Base-by-base conservation (phyloP, 2,888 invertebrate species). In the Xylocampa areola region DNA sequence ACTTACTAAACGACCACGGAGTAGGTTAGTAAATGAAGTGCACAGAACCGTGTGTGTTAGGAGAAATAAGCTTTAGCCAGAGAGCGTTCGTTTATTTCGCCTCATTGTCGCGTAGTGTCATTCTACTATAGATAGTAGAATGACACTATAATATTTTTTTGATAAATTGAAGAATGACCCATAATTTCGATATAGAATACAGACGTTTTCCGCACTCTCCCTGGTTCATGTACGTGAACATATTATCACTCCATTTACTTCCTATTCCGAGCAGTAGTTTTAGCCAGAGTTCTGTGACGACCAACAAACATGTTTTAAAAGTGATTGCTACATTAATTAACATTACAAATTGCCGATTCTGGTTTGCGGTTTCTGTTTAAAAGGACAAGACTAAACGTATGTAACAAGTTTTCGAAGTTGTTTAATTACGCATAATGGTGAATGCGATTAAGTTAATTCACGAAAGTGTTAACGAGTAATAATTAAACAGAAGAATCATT, bases 381-480 rank as follows among this genome's bases (percentile, higher is more conserved):
- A 58, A 65, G 71, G 41, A 68, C 60, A 64, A 58, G 35, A 71
- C 71, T 57, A 67, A 60, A 48, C 7, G 33, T 19, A 47, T 54
- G 45, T 43, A 60, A 59, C 16, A 59, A 57, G 44, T 35, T 67
- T 59, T 36, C 48, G 51, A 55, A 60, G 37, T 40, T 10, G 25
- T 54, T 41, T 11, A 52, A 51, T 37, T 52, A 49, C 48, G 23
- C 40, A 45, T 49, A 44, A 36, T 47, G 33, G 21, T 43, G 14
- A 35, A 44, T 27, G 16, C 25, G 30, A 13, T 48, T 47, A 27
- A 37, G 14, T 25, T 48, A 30, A 52, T 48, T 44, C 30, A 58
- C 48, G 14, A 33, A 52, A 36, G 10, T 5, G 29, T 25, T 16
- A 37, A 19, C 29, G 27, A 35, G 40, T 37, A 52, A 30, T 61